phyloP scores from a whole-genome alignment of 2,113 vertebrate species.

The Ginglymostoma cirratum region DNA sequence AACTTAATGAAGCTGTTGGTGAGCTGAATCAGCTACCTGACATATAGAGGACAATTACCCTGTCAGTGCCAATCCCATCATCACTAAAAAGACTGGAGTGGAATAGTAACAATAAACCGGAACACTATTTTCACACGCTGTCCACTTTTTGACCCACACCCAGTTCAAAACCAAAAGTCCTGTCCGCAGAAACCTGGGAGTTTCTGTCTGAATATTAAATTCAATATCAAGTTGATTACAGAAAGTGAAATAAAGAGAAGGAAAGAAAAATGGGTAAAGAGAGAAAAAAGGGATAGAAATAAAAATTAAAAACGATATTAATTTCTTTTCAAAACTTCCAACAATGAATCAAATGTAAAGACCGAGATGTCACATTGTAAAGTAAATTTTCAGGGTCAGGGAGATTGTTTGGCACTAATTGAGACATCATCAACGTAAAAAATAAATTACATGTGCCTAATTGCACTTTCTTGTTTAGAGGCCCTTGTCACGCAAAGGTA shows the following conservation, averaged over 20 bases:
- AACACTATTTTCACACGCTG: no score
- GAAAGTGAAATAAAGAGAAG: not conserved
- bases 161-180: no score
- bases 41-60: no score
- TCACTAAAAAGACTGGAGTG: no score
- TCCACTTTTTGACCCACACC: no score
- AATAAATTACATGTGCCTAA: not conserved
- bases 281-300: not conserved
- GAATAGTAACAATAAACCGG: no score
- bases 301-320: not conserved
- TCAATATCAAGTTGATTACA: not conserved
- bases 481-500: no score
- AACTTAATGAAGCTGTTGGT: no score
- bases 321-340: not conserved
- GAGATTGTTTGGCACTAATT: not conserved
- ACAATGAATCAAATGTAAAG: not conserved
- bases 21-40: no score
- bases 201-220: not conserved
- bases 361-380: not conserved
- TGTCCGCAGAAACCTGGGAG: not conserved
- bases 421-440: not conserved
- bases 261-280: not conserved
- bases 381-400: not conserved
- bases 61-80: no score
- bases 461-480: no score